phyloP scores from a whole-genome alignment of 2,113 vertebrate genomes.

The Amblyornis subalaris region DNA sequence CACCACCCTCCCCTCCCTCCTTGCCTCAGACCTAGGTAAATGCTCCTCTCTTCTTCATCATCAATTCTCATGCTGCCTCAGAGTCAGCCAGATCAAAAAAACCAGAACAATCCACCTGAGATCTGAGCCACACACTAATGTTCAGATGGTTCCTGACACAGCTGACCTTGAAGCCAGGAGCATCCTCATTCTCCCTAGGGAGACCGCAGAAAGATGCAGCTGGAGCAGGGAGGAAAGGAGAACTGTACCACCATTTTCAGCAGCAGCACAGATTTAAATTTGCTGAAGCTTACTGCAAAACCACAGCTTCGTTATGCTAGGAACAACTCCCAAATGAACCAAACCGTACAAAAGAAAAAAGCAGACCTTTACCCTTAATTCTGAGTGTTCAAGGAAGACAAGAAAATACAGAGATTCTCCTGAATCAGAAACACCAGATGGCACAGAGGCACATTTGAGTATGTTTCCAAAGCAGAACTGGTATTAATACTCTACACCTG shows the following conservation, averaged over 20 bases:
- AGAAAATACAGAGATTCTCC: background rate
- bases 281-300: constrained; percentile 10
- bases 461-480: background rate
- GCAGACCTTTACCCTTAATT: background rate
- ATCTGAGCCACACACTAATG: background rate
- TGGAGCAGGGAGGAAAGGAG: background rate
- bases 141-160: background rate
- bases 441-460: background rate
- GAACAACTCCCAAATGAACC: background rate
- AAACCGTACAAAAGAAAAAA: background rate
- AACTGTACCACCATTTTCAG: background rate
- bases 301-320: background rate
- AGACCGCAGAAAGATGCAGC: background rate
- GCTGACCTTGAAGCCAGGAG: background rate
- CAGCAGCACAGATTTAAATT: background rate
- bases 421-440: background rate
- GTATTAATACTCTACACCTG: background rate
- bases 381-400: background rate
- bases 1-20: background rate
- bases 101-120: background rate
- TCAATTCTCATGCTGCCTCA: background rate
- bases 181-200: background rate
- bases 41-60: background rate
- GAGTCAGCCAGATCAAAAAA: background rate
- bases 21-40: background rate